Base-by-base conservation (phyloP, 2,888 invertebrate genomes). In the Ashinkailepas kermadecensis region DNA sequence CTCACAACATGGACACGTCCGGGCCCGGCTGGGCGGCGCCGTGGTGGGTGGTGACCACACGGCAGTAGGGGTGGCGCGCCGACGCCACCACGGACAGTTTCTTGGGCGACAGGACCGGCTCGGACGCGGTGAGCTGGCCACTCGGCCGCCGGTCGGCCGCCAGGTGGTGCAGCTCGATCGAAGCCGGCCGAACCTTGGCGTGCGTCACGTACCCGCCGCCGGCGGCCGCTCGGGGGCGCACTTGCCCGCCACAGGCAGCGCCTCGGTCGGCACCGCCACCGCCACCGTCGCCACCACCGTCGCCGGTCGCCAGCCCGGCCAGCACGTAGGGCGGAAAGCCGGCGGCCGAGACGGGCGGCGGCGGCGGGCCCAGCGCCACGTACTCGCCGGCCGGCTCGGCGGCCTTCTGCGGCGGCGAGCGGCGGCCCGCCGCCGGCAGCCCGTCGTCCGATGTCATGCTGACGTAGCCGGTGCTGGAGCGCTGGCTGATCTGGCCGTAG, bases 301-400 rank as follows among this genome's bases (percentile, higher is more conserved):
- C 67, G 15, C 15, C 39, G 2, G 54, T 21, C 56, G 74, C 9
- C 74, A 56, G 74, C 3, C 74, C 74, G 54, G 74, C 74, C 74
- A 74, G 74, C 74, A 74, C 74, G 56, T 74, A 74, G 21, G 74
- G 56, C 74, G 74, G 74, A 21, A 74, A 74, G 21, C 74, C 74
- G 21, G 56, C 74, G 21, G 54, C 56, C 6, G 74, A 74, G 74
- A 18, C 7, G 15, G 74, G 54, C 56, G 74, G 74, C 56, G 74
- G 74, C 21, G 74, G 18, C 21, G 74, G 56, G 21, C 74, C 74
- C 56, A 74, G 56, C 54, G 74, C 74, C 74, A 74, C 74, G 74
- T 74, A 74, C 74, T 39, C 39, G 74, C 15, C 54, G 3, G 18
- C 59, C 11, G 59, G 12, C 59, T 11, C 59, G 59, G 59, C 59